Percentiles rank a stretch among this genome's conserved stretches.
phyloP scores from a whole-genome alignment of 1,140 invertebrate species.

The Adoxophyes honmai region DNA sequence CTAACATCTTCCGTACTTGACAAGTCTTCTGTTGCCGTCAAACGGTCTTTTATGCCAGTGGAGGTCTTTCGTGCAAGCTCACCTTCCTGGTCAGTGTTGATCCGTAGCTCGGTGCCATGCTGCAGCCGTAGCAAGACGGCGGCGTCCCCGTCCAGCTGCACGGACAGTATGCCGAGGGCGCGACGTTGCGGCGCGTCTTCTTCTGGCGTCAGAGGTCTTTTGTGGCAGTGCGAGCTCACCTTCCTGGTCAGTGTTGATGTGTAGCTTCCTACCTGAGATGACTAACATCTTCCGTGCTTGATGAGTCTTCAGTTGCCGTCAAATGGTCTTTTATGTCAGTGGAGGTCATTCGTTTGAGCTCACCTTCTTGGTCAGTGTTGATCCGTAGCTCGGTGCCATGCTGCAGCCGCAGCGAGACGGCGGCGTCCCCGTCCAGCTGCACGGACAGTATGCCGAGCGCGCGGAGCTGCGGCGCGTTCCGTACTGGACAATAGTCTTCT shows the following conservation, averaged over 20 bases:
- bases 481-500: too few relatives aligned
- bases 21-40: not conserved
- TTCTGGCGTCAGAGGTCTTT: too few relatives aligned
- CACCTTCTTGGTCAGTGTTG: slow-evolving; percentile 48
- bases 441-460: slow-evolving; percentile 96
- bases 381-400: slow-evolving; percentile 60
- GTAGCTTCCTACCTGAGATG: too few relatives aligned
- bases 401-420: slow-evolving; percentile 93
- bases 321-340: too few relatives aligned
- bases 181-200: slow-evolving; percentile 72
- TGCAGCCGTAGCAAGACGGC: slow-evolving; percentile 89
- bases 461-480: slow-evolving; percentile 85
- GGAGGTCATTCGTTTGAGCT: too few relatives aligned
- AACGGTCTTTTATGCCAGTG: too few relatives aligned
- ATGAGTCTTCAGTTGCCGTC: not conserved
- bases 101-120: too few relatives aligned
- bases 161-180: slow-evolving; percentile 87
- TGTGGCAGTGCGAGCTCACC: slow-evolving; percentile 22
- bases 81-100: too few relatives aligned
- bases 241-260: slow-evolving; percentile 14
- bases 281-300: too few relatives aligned
- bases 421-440: slow-evolving; percentile 96
- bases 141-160: slow-evolving; percentile 97
- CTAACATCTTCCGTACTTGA: too few relatives aligned
- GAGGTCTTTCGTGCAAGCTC: too few relatives aligned